A percentile compares a stretch with the other conserved stretches of the same genome.
Conservation (phyloP, 1,140 invertebrate species). For the Argopecten irradians region DNA sequence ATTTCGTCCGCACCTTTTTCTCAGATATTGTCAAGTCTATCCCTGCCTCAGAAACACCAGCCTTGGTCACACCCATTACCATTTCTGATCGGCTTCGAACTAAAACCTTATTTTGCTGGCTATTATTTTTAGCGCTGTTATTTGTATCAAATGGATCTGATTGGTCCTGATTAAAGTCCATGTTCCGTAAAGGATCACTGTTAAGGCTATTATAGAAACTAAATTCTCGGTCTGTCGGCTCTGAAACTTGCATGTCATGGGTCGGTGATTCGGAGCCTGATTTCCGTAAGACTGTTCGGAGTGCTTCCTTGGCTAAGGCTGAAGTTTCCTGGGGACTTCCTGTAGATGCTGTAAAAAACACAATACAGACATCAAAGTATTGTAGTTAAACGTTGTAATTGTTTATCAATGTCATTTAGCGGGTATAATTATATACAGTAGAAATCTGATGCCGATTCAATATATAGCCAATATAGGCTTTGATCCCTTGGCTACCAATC, state of each 20-base stretch:
- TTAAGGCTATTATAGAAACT: conserved; percentile 62
- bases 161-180: conserved; percentile 49
- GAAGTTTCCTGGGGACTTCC: conserved; percentile 58
- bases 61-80: background rate
- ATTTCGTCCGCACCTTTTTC: background rate
- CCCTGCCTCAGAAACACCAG: background rate
- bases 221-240: conserved; percentile 37
- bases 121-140: background rate
- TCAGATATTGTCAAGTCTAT: background rate
- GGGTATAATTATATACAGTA: too few species aligned
- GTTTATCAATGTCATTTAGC: too few species aligned
- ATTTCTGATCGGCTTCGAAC: conserved; percentile 36
- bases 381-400: too few species aligned
- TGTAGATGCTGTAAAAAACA: conserved; percentile 53
- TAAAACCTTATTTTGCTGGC: conserved; percentile 14
- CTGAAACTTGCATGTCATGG: conserved; percentile 19
- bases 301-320: conserved; percentile 54
- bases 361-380: too few species aligned
- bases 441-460: too few species aligned
- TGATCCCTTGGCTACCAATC: too few species aligned
- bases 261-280: conserved; percentile 59
- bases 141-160: background rate
- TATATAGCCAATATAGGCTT: too few species aligned
- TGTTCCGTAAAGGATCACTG: conserved; percentile 61
- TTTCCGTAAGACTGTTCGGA: conserved; percentile 60